Base-by-base conservation (phyloP, 2,797 vertebrate genomes). In the Australoheros facetus region DNA sequence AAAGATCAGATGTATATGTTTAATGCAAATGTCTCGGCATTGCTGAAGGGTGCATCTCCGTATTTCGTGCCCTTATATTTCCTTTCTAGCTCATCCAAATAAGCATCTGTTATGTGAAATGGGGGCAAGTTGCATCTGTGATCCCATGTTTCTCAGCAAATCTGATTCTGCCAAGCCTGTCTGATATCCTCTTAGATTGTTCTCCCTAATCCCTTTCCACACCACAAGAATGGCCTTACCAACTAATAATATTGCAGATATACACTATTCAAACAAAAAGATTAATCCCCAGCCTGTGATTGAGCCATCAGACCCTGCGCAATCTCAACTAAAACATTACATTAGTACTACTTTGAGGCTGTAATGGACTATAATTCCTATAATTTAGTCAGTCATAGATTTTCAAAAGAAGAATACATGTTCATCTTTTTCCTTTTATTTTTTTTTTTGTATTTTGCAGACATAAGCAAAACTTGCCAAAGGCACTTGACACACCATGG, bases 211-310 rank as follows among this genome's bases (percentile, higher is more conserved):
- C 92, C 85, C 80, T 55, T 57, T 81, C 80, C 74, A 69, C 58
- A 60, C 80, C 62, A 80, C 80, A 73, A 82, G 71, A 83, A 82
- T 23, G 66, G 66, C 48, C 3, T 88, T 77, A 77, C 74, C 78
- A 77, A 75, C 81, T 87, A 71, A 85, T 85, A 76, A 83, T 78
- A 79, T 82, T 48, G 56, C 81, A 59, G 59, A 76, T 81, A 71
- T 66, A 42, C 79, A 74, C 58, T 82, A 74, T 88, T 81, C 83
- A 93, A 92, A 94, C 92, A 93, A 88, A 75, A 71, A 70, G 37
- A 73, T 56, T 86, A 74, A 87, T 83, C 79, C 64, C 48, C 1
- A 72, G 73, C 56, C 11, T 73, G 78, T 11, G n/a, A 85, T 79
- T 80, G 86, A 90, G 81, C 85, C 75, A 19, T 87, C 77, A 83